Conservation (phyloP, 2,113 vertebrate species). For the Sceloporus undulatus region DNA sequence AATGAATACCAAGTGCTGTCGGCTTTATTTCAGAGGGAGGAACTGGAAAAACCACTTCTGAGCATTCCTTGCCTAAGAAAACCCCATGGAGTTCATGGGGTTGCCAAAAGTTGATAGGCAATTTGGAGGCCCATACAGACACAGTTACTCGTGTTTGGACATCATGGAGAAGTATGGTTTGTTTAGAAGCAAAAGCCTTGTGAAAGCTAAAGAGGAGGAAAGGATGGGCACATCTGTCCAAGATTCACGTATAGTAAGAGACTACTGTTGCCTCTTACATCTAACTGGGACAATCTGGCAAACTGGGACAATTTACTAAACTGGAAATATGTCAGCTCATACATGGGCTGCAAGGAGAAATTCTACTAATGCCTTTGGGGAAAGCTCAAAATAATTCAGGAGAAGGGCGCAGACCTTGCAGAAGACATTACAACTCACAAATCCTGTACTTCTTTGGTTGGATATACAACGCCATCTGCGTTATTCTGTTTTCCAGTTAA, state of each 20-base stretch:
- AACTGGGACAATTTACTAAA: neutral
- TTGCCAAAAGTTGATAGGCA: too few species aligned
- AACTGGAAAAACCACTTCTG: too few species aligned
- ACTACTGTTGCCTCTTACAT: neutral
- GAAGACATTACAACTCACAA: neutral
- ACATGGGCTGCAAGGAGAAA: neutral
- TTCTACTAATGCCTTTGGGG: neutral
- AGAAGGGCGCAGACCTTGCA: neutral
- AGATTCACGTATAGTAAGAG: neutral
- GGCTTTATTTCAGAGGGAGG: too few species aligned
- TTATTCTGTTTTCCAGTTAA: constrained; percentile 31
- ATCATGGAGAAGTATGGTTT: neutral
- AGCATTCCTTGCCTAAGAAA: too few species aligned
- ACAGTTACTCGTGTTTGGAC: neutral
- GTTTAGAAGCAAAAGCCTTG: neutral
- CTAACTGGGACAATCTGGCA: neutral
- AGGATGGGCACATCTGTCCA: too few species aligned
- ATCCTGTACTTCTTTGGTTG: neutral
- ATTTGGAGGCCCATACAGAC: too few species aligned
- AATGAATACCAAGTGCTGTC: too few species aligned
- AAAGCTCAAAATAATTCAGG: too few species aligned
- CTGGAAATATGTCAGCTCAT: neutral
- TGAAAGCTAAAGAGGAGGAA: neutral
- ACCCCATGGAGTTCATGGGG: too few species aligned
- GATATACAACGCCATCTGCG: constrained; percentile 22